Evolutionary conservation across 2,888 invertebrate species (phyloP).

Genomic region (Sarcophaga carnaria): DNA sequence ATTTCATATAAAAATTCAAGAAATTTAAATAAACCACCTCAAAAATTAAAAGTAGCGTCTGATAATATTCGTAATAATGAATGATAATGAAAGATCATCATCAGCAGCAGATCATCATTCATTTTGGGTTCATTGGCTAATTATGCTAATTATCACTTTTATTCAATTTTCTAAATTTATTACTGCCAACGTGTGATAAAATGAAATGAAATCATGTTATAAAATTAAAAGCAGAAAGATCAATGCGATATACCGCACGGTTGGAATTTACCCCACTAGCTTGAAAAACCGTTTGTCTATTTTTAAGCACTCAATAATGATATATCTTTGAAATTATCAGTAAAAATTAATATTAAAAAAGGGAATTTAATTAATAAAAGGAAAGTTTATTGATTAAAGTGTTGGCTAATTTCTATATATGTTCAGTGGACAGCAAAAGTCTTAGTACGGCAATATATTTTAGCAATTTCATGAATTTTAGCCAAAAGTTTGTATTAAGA

Average conservation of each 20-base stretch:
- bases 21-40: background rate
- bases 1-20: slow-evolving; percentile 12
- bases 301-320: background rate
- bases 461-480: no score
- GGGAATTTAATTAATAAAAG: no score
- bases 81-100: background rate
- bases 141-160: background rate
- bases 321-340: background rate
- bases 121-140: background rate
- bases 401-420: no score
- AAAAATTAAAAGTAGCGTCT: background rate
- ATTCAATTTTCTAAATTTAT: background rate
- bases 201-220: no score
- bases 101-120: no score
- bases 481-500: no score
- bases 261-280: background rate
- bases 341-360: background rate
- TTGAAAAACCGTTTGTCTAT: background rate
- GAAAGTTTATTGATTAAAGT: no score
- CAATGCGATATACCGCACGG: no score
- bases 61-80: background rate
- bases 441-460: no score
- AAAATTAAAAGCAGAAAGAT: no score
- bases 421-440: no score
- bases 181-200: no score